Conservation (phyloP, 2,888 invertebrate species). For the Cyclophora albipunctata region DNA sequence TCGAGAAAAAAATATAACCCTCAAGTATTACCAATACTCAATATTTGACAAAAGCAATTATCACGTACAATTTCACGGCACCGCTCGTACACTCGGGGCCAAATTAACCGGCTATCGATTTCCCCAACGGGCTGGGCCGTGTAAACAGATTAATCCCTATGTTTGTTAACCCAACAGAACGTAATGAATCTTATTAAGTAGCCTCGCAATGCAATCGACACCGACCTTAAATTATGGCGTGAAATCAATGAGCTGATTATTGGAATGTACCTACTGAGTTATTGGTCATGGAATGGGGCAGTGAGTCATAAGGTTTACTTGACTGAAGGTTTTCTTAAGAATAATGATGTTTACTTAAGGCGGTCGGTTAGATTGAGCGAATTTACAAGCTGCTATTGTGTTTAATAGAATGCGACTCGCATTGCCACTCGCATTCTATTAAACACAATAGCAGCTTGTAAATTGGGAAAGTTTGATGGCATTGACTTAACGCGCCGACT, state of each 20-base stretch:
- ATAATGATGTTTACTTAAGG: too few relatives aligned
- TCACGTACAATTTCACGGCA: constrained; percentile 1
- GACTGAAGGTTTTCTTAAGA: too few relatives aligned
- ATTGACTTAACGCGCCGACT: too few relatives aligned
- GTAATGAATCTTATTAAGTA: constrained; percentile 72
- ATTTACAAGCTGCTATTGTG: too few relatives aligned
- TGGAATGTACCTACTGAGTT: neutral
- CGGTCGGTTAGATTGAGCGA: too few relatives aligned
- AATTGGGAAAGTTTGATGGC: too few relatives aligned
- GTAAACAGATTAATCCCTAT: constrained; percentile 22
- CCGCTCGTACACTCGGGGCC: constrained; percentile 29
- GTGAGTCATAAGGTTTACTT: too few relatives aligned
- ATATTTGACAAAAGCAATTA: neutral
- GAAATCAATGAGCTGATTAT: constrained; percentile 21
- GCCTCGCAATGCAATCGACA: constrained; percentile 38
- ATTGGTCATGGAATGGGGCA: neutral
- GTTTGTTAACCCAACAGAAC: constrained; percentile 41
- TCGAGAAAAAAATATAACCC: too few relatives aligned
- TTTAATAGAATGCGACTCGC: too few relatives aligned
- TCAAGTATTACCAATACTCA: neutral
- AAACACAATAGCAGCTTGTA: too few relatives aligned
- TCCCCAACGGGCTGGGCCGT: constrained; percentile 21
- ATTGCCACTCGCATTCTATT: too few relatives aligned
- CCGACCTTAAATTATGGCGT: constrained; percentile 27
- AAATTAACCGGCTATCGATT: constrained; percentile 40